Evolutionary conservation across 2,888 invertebrate species (phyloP).

Genomic region (Acanthococcus lagerstroemiae): DNA sequence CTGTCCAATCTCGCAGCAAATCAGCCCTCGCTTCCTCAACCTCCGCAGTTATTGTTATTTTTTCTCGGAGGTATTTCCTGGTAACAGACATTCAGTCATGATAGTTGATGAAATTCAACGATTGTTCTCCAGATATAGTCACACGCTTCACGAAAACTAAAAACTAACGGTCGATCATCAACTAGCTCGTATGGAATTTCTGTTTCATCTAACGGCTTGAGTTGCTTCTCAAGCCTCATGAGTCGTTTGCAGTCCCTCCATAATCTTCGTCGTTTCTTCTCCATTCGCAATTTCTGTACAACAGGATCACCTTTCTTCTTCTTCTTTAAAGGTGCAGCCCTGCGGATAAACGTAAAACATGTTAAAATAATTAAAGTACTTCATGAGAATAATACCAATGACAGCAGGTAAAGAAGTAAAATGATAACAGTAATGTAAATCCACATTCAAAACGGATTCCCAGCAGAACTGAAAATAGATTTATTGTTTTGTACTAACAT

Average conservation of each 20-base stretch:
- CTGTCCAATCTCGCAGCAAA: conserved; percentile 65
- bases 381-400: too few species aligned
- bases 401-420: too few species aligned
- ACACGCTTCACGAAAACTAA: background rate
- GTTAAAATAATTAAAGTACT: too few species aligned
- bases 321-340: conserved; percentile 78
- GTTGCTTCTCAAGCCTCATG: conserved; percentile 66
- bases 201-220: conserved; percentile 83
- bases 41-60: conserved; percentile 46
- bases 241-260: conserved; percentile 77
- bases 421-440: too few species aligned
- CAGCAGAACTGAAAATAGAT: background rate
- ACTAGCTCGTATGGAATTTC: conserved; percentile 59
- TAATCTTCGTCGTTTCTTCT: conserved; percentile 66
- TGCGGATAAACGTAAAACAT: too few species aligned
- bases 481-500: background rate
- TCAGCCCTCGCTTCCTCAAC: conserved; percentile 54
- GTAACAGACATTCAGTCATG: background rate
- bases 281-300: conserved; percentile 68
- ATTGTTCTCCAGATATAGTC: background rate
- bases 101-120: background rate
- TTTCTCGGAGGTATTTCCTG: conserved; percentile 21
- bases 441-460: background rate
- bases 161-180: conserved; percentile 53
- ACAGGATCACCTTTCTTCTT: conserved; percentile 77